Evolutionary conservation across 2,113 vertebrate genomes (phyloP).

Genomic region (Tinamus guttatus): DNA sequence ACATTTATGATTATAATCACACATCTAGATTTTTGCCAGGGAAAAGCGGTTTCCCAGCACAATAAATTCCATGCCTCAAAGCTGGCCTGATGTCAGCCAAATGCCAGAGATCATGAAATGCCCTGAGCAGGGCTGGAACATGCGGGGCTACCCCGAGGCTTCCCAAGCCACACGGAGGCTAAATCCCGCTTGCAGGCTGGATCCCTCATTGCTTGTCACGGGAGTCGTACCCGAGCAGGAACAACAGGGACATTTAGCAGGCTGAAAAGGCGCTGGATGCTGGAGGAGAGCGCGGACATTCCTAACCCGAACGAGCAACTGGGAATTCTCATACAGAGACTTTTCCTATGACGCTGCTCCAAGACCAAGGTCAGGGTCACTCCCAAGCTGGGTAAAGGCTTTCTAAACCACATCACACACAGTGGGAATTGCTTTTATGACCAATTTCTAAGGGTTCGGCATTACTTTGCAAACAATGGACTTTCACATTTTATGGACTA

Average conservation of each 20-base stretch:
- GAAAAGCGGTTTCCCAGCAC: neutral
- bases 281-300: neutral
- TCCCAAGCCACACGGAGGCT: rapidly evolving
- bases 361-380: slow-evolving; percentile 39
- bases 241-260: neutral
- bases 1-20: rapidly evolving
- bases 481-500: neutral
- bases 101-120: neutral
- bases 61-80: rapidly evolving
- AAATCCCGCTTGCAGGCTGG: neutral
- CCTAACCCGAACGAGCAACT: neutral
- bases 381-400: slow-evolving; percentile 42
- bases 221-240: neutral
- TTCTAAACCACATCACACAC: slow-evolving; percentile 50
- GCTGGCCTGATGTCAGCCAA: neutral
- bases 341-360: slow-evolving; percentile 8
- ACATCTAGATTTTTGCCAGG: neutral
- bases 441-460: neutral
- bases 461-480: neutral
- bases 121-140: rapidly evolving
- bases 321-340: neutral
- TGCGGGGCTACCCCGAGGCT: neutral
- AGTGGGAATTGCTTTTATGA: slow-evolving; percentile 23
- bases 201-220: neutral
- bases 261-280: neutral